Percentiles rank a stretch among this genome's conserved stretches.
Evolutionary conservation across 2,888 invertebrate genomes (phyloP).

Genomic region (Chaetoderma sp.): DNA sequence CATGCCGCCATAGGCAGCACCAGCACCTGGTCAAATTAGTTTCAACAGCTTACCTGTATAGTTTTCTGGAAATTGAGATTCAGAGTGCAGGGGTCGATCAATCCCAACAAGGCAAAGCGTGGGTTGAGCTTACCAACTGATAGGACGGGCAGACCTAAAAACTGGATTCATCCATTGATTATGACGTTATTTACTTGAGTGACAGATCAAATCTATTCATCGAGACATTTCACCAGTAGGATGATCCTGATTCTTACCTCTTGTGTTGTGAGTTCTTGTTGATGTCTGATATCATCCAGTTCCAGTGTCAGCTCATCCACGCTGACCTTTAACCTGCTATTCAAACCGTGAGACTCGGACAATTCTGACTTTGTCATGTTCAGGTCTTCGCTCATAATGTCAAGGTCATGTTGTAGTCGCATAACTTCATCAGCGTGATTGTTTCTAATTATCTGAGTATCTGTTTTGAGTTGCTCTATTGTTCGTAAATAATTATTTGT

Average conservation of each 20-base stretch:
- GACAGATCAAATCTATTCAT: too few species aligned
- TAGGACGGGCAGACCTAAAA: neutral
- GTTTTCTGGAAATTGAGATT: too few species aligned
- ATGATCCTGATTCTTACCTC: too few species aligned
- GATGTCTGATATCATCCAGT: constrained; percentile 47
- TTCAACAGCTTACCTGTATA: too few species aligned
- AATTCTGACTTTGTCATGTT: constrained; percentile 47
- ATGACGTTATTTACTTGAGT: too few species aligned
- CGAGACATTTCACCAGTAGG: too few species aligned
- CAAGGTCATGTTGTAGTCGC: constrained; percentile 56
- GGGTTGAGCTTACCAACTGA: neutral
- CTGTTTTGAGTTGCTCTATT: constrained; percentile 61
- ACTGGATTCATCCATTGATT: too few species aligned
- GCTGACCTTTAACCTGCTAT: constrained; percentile 46
- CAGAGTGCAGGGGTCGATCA: too few species aligned
- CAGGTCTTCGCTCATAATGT: constrained; percentile 49
- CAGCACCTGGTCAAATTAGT: too few species aligned
- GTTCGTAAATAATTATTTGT: constrained; percentile 59
- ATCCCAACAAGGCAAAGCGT: too few species aligned
- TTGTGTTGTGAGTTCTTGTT: constrained; percentile 51
- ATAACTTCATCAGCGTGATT: constrained; percentile 56
- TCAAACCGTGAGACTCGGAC: constrained; percentile 47
- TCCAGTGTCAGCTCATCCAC: constrained; percentile 52
- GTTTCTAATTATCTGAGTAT: constrained; percentile 51
- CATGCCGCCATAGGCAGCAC: too few species aligned